These are phyloP conservation scores for Sitophilus oryzae DNA, from an alignment of 1,140 invertebrate genomes.

Conservation along the genomic window DNA sequence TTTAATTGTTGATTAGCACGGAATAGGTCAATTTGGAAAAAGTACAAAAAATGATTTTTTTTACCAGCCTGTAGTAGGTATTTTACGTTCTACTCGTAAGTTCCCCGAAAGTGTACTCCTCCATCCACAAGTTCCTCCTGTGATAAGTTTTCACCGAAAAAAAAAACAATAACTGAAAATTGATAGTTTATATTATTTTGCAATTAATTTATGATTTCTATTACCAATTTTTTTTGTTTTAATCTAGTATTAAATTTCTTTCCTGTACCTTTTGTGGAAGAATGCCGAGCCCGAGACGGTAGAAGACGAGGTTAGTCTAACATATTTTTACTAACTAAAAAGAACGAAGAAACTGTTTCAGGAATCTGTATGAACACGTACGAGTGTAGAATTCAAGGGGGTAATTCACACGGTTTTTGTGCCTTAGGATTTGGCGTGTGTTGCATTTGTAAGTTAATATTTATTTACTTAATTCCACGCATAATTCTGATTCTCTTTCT, in stretches of 20 bases:
- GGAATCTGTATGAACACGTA: conserved; percentile 77
- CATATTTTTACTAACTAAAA: neutral
- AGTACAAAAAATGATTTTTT: no score
- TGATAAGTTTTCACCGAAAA: no score
- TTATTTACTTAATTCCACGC: no score
- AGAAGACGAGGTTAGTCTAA: conserved; percentile 50
- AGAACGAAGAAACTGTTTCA: conserved; percentile 23
- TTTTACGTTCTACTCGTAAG: no score
- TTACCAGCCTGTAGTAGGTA: no score
- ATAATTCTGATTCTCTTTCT: no score
- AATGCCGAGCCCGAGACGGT: conserved; percentile 64
- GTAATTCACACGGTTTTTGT: conserved; percentile 68
- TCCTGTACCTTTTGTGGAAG: conserved; percentile 69
- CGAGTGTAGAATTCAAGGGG: conserved; percentile 72
- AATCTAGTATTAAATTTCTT: conserved; percentile 69
- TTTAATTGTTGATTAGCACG: no score
- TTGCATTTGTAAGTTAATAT: conserved; percentile 80
- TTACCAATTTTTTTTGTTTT: conserved; percentile 21
- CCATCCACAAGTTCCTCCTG: no score
- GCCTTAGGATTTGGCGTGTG: conserved; percentile 83
- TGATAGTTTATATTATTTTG: no score
- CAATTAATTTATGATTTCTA: neutral
- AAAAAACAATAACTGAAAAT: no score
- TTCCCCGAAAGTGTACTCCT: no score
- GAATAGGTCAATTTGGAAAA: no score